These are phyloP conservation scores for Dreissena rostriformis DNA, from an alignment of 1,140 invertebrate genomes.

Conservation along the genomic window DNA sequence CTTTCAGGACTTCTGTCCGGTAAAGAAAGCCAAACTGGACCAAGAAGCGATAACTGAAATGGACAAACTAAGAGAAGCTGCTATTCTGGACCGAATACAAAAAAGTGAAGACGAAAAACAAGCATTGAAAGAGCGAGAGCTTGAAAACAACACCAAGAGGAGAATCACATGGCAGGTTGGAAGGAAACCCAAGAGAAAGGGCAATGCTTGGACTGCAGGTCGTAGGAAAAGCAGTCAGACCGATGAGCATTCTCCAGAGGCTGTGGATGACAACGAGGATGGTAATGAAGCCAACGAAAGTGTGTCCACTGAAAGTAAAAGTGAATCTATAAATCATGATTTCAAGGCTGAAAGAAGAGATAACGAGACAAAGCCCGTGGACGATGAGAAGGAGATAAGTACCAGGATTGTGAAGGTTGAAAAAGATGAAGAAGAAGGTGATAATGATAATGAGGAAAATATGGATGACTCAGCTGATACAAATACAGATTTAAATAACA, in stretches of 20 bases:
- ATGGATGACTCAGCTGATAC: not conserved
- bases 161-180: constrained; percentile 48
- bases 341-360: not conserved
- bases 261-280: constrained; percentile 18
- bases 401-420: not conserved
- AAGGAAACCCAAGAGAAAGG: constrained; percentile 50
- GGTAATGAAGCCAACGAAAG: not conserved
- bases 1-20: constrained; percentile 67
- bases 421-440: not conserved
- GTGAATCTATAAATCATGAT: not conserved
- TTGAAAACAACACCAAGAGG: constrained; percentile 10
- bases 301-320: not conserved
- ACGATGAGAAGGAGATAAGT: not conserved
- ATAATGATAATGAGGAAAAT: constrained; percentile 11
- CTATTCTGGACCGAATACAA: constrained; percentile 57
- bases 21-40: constrained; percentile 58
- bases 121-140: constrained; percentile 30
- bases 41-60: constrained; percentile 57
- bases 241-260: not conserved
- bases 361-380: not conserved
- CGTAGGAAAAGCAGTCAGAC: constrained; percentile 59
- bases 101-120: constrained; percentile 62
- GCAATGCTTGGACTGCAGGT: constrained; percentile 58
- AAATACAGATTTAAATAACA: constrained; percentile 29
- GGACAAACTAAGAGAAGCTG: constrained; percentile 63